Base-by-base conservation (phyloP, 2,113 vertebrate species). In the Protobothrops flavoviridis region DNA sequence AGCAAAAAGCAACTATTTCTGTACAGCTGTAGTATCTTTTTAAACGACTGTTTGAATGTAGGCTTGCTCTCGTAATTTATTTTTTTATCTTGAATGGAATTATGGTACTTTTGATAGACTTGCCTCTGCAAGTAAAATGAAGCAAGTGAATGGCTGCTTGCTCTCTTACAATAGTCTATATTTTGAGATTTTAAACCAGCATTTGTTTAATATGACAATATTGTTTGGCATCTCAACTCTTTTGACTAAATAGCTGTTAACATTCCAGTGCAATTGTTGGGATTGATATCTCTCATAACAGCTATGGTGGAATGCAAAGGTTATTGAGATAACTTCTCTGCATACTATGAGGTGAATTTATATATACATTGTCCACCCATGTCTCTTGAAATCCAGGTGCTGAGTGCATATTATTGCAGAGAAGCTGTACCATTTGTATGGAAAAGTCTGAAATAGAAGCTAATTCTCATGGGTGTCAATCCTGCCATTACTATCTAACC, bases 101-200 rank as follows among this genome's bases (percentile, higher is more conserved):
- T 93, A n/a, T n/a, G n/a, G n/a, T n/a, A 8, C 52, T 94, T n/a
- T 52, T 91, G 59, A 81, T 9, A 55, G 85, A 39, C 64, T 93
- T 92, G 17, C 50, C 59, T 93, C 43, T 88, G 33, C 26, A 88
- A 90, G 91, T 69, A 81, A 43, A 43, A 81, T 81, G 39, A 81
- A 81, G 6, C 17, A 21, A 81, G 33, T 21, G 33, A 43, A 81
- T 43, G 33, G 33, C 74, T 81, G 33, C 33, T 81, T 81, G 74
- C 33, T 81, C n/a, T 74, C 15, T 74, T 33, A 74, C 33, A 81
- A 3, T 6, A 21, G 74, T 8, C 33, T 81, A 2, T 39, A 39
- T 81, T 81, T 81, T 81, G 33, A 81, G 33, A 81, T 81, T 81
- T 43, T 81, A 81, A 81, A 43, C 74, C 74, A 81, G 17, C 33